Conservation (phyloP, 2,888 invertebrate species). For the Adelognathus sp. region DNA sequence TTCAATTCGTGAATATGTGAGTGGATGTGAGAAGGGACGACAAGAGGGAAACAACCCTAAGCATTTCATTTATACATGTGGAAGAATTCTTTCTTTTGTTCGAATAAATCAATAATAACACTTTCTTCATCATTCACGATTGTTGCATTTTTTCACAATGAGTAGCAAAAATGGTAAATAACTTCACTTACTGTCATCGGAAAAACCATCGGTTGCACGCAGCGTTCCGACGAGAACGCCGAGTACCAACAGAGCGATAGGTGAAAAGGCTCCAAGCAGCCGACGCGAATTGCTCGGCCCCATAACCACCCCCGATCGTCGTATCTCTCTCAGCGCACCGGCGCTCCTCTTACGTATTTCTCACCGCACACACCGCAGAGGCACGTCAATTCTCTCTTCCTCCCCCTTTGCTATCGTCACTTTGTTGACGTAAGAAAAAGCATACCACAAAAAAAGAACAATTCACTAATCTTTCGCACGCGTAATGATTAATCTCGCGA, state of each 20-base stretch:
- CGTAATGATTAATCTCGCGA: not conserved
- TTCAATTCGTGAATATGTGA: no score
- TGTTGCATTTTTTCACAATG: no score
- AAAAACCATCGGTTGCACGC: slow-evolving; percentile 63
- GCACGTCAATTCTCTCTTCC: not conserved
- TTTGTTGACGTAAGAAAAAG: not conserved
- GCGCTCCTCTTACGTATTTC: slow-evolving; percentile 41
- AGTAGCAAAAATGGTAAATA: not conserved
- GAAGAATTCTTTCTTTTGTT: no score
- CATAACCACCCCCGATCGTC: slow-evolving; percentile 72
- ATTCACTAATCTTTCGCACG: not conserved
- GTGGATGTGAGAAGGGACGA: no score
- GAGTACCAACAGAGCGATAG: slow-evolving; percentile 64
- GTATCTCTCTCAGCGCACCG: slow-evolving; percentile 55
- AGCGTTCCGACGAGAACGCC: slow-evolving; percentile 60
- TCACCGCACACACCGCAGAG: not conserved
- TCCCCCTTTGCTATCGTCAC: slow-evolving; percentile 12
- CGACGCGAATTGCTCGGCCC: slow-evolving; percentile 69
- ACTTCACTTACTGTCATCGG: slow-evolving; percentile 67
- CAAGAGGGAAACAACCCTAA: no score
- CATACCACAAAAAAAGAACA: not conserved
- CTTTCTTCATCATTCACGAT: no score
- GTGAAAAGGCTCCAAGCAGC: slow-evolving; percentile 68
- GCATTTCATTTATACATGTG: no score
- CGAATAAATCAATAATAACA: no score